Conservation (phyloP, 2,797 vertebrate species). For the Urophycis tenuis region DNA sequence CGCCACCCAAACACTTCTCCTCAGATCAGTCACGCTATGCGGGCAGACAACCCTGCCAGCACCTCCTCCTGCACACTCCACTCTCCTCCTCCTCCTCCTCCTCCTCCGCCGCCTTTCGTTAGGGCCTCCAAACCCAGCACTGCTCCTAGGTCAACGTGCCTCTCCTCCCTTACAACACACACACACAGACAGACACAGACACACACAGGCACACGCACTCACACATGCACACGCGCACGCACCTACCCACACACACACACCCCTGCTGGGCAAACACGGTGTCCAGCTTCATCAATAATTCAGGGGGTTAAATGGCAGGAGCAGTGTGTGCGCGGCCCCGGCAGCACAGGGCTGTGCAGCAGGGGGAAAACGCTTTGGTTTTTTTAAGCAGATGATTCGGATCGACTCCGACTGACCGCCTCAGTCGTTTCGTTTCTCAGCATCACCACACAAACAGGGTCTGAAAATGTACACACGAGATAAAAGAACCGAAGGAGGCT, state of each 20-base stretch:
- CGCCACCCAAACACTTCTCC: slow-evolving; percentile 73
- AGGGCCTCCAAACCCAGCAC: slow-evolving; percentile 20
- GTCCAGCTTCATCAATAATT: slow-evolving; percentile 62
- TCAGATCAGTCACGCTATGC: slow-evolving; percentile 63
- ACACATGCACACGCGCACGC: neutral
- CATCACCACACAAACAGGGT: neutral
- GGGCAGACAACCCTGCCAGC: slow-evolving; percentile 42
- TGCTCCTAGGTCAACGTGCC: slow-evolving; percentile 26
- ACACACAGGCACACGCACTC: no score
- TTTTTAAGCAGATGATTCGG: slow-evolving; percentile 25
- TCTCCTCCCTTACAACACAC: slow-evolving; percentile 7
- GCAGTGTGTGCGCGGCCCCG: slow-evolving; percentile 16
- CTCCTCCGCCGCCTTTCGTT: slow-evolving; percentile 19
- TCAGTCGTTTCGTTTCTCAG: neutral
- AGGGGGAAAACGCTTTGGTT: neutral
- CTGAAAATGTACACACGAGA: neutral
- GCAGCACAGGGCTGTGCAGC: neutral
- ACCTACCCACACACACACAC: slow-evolving; percentile 39
- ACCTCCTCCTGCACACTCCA: slow-evolving; percentile 20
- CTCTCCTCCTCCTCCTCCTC: slow-evolving; percentile 19
- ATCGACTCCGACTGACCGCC: neutral
- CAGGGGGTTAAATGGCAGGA: slow-evolving; percentile 43
- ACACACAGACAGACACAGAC: neutral
- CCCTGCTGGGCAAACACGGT: slow-evolving; percentile 51
- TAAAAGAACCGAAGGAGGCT: neutral